Percentiles rank a stretch among this genome's conserved stretches.
phyloP scores from a whole-genome alignment of 1,140 invertebrate genomes.

The Popillia japonica region DNA sequence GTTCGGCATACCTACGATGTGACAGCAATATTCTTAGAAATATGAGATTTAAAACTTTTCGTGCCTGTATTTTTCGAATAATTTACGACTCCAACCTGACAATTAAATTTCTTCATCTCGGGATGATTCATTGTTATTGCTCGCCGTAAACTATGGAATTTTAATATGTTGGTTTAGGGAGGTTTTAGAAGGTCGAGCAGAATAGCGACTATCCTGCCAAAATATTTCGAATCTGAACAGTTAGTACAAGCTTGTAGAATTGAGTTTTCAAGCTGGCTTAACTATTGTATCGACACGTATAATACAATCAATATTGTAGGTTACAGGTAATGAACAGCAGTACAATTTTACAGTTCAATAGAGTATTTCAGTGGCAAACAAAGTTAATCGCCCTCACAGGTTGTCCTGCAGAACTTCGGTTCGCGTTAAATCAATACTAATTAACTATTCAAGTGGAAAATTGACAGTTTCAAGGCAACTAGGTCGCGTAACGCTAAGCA shows the following conservation, averaged over 20 bases:
- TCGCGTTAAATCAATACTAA: slow-evolving; percentile 14
- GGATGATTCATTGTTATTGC: background rate
- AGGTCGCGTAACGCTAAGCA: background rate
- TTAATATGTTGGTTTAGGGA: background rate
- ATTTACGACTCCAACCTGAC: background rate
- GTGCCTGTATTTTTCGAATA: background rate
- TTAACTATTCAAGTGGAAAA: background rate
- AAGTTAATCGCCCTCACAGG: background rate
- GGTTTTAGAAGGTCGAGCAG: no score
- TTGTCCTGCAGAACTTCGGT: background rate
- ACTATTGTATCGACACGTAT: no score
- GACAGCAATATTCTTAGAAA: slow-evolving; percentile 17
- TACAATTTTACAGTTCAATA: background rate
- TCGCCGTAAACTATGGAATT: background rate
- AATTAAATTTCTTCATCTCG: background rate
- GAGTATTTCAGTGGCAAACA: background rate
- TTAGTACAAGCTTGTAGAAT: no score
- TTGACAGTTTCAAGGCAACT: slow-evolving; percentile 19
- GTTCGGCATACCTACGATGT: background rate
- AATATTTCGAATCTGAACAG: no score
- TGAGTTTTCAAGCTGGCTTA: no score
- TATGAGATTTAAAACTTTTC: background rate
- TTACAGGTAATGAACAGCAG: background rate
- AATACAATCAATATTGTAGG: no score
- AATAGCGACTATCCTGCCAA: no score